Evolutionary conservation across 2,888 invertebrate genomes (phyloP).

Genomic region (Melipona bicolor): DNA sequence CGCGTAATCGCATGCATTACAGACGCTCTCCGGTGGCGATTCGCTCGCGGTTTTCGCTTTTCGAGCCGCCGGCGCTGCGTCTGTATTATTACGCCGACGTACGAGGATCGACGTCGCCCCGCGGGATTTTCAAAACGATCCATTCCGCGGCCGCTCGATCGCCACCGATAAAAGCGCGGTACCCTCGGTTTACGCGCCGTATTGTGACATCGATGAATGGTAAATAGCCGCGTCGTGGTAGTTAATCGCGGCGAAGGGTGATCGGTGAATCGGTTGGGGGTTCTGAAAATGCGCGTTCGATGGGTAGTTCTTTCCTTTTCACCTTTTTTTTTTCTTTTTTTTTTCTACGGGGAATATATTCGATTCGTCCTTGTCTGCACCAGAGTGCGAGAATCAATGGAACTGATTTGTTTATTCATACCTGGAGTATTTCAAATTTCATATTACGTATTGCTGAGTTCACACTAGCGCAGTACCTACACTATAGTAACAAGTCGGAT

Average conservation of each 20-base stretch:
- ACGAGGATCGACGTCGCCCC: conserved; percentile 58
- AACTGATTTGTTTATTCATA: background rate
- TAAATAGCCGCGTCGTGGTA: conserved; percentile 24
- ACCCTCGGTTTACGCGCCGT: conserved; percentile 25
- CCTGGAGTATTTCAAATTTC: too few relatives aligned
- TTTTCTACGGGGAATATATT: background rate
- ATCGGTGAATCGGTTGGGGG: background rate
- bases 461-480: too few relatives aligned
- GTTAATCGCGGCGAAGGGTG: conserved; percentile 13
- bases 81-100: conserved; percentile 79
- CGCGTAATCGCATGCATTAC: conserved; percentile 83
- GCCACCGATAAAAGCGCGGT: conserved; percentile 49
- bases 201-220: conserved; percentile 60
- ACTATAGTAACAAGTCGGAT: too few relatives aligned
- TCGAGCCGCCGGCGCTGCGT: conserved; percentile 78
- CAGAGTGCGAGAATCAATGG: too few relatives aligned
- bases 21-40: conserved; percentile 74
- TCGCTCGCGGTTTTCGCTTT: conserved; percentile 80
- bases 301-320: background rate
- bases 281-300: background rate
- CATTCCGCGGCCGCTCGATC: conserved; percentile 43
- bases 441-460: too few relatives aligned
- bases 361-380: too few relatives aligned
- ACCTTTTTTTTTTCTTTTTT: background rate
- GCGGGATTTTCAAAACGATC: conserved; percentile 45